Conservation (phyloP, 30 jellyfish, hydroid and myxozoan species). For the Aurelia coerulea region DNA sequence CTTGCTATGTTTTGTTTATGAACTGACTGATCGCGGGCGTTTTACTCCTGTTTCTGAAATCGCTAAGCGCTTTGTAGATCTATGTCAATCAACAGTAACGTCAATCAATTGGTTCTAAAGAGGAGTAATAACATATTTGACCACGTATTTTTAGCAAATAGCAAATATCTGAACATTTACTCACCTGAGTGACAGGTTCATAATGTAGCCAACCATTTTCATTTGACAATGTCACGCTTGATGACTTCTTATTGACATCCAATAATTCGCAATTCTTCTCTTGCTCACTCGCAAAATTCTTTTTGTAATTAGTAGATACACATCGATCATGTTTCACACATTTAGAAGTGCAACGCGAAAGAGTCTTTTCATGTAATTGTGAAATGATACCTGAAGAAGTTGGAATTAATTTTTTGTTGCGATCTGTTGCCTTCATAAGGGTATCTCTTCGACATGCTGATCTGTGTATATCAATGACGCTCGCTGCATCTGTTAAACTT, state of each 20-base stretch:
- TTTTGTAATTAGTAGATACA: not conserved
- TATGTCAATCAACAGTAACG: no score
- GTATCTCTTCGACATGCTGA: not conserved
- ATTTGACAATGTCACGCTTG: no score
- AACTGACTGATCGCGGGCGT: no score
- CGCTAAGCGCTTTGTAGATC: no score
- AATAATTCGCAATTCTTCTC: not conserved
- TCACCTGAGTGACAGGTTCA: not conserved
- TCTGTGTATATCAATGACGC: not conserved
- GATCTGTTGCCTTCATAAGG: conserved; percentile 6
- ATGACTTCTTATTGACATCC: no score
- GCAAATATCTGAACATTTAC: not conserved
- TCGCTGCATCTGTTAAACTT: no score
- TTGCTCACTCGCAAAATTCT: not conserved
- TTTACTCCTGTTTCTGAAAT: no score
- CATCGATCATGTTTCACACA: not conserved
- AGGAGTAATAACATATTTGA: no score
- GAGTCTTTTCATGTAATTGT: not conserved
- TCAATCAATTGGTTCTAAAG: no score
- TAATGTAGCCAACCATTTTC: not conserved
- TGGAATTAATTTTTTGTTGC: not conserved
- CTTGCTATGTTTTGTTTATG: no score
- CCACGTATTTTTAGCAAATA: no score
- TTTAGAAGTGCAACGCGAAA: not conserved
- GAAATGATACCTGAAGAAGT: not conserved